Evolutionary conservation across 2,888 invertebrate species (phyloP), one percentile per base, ranked within the genome.

Genomic region (Scaptomyza tumidula): DNA sequence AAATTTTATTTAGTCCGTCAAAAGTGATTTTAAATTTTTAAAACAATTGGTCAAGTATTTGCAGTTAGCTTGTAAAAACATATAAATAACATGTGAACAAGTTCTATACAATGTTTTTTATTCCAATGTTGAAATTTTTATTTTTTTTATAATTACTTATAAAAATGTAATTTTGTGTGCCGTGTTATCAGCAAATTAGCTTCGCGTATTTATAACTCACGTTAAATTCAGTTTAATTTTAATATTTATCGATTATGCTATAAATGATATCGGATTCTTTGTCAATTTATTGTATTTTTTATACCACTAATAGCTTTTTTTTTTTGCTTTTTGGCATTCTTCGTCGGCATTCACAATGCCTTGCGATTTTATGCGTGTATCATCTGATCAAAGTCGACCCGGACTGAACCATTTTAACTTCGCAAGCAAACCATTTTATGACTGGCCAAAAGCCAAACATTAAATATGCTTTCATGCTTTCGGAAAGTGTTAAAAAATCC

Each of bases 311-410:
- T 33, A 59, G 41, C 59, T 64, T 60, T 54, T 52, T 59, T 41
- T 24, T 65, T 66, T 60, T 27, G 29, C 53, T 55, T 60, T 71
- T 69, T 69, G 49, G 53, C 56, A 52, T 70, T 54, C 10, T 49
- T 61, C 55, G 29, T 44, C 66, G 60, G 59, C 63, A 59, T 71
- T 75, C 71, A 67, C 63, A 75, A 64, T 77, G 24, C 24, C 24
- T 24, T 24, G 54, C 54, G 52, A 60, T 57, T 57, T 24, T 24
- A 24, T 24, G 24, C 24, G 6, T 60, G 27, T 39, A 9, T 44
- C 49, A 31, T 58, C 37, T 35, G 14, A 39, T 39, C 14, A 14
- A 39, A 39, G 39, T 14, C 3, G 14, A 24, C 24, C 24, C 24
- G 24, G 24, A 24, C 24, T 24, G 24, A 3, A 2, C 1, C 7